Evolutionary conservation across 1,140 invertebrate species (phyloP).

Genomic region (Anagrus nilaparvatae): DNA sequence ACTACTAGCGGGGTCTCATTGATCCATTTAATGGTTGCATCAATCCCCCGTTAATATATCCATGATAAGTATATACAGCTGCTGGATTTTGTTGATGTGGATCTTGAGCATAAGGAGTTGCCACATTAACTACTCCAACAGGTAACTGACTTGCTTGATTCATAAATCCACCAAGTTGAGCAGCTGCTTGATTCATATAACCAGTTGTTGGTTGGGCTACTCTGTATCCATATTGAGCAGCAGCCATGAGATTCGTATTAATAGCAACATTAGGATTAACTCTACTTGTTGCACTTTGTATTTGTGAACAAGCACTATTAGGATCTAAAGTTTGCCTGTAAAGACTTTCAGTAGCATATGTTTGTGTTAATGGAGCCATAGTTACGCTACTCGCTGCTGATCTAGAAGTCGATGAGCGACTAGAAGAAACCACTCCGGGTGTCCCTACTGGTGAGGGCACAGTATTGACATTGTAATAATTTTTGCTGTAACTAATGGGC

Average conservation of each 20-base stretch:
- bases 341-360: constrained; percentile 34
- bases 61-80: constrained; percentile 59
- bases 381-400: constrained; percentile 33
- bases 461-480: constrained; percentile 49
- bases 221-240: constrained; percentile 52
- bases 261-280: constrained; percentile 64
- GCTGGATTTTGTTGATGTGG: constrained; percentile 63
- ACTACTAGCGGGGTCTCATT: constrained; percentile 52
- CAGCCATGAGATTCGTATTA: constrained; percentile 64
- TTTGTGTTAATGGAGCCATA: constrained; percentile 29
- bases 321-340: constrained; percentile 37
- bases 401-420: constrained; percentile 31
- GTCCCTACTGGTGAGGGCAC: constrained; percentile 21
- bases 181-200: constrained; percentile 66
- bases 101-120: constrained; percentile 45
- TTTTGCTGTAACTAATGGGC: constrained; percentile 48
- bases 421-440: constrained; percentile 26
- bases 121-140: constrained; percentile 61
- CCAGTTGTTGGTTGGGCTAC: constrained; percentile 51
- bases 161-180: constrained; percentile 58
- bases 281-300: constrained; percentile 49
- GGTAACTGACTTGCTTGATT: constrained; percentile 61
- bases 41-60: constrained; percentile 61
- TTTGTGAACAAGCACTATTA: constrained; percentile 42
- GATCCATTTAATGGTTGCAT: constrained; percentile 60